Base-by-base conservation (phyloP, 2,113 vertebrate species). In the Candoia aspera region DNA sequence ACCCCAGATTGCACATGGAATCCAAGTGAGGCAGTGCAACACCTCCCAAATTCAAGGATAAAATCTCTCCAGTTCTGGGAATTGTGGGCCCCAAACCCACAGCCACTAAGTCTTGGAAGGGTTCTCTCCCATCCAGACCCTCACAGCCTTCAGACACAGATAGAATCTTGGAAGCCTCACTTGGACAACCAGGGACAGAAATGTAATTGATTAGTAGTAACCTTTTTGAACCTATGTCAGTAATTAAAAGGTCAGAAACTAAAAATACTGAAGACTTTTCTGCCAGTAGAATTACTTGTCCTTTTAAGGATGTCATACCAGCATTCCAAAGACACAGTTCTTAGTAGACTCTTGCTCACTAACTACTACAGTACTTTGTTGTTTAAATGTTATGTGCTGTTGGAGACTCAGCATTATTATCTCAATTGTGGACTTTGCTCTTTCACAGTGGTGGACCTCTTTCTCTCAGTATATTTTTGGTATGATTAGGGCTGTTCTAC, bases 381-480 rank as follows among this genome's bases (percentile, higher is more conserved):
- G 46, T 79, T 91, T 89, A 89, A 37, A 37, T 54, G 59, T 0
- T 6, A 19, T 54, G 90, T 49, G 17, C 91, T 13, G 4, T 62
- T 5, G 54, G 60, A 91, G 1, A 94, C 59, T 55, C 54, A 0
- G 0, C 57, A 6, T 62, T 58, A 86, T 95, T 93, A 90, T 79
- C 93, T 55, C 0, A 86, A 24, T 42, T 0, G 0, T 19, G 96
- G 92, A 96, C 96, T 96, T 96, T 95, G 96, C 87, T 91, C 95
- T 83, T 24, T 0, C 0, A 8, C 19, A 2, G 0, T 87, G 17
- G 15, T 8, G 23, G 0, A 1, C 12, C 55, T 46, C 68, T 88
- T 58, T 15, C 9, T 2, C 23, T 54, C 46, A 54, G 24, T 46
- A 5, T 42, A 59, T 0, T 11, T 73, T 89, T 68, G 23, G 46